Base-by-base conservation (phyloP, 2,888 invertebrate species). In the Podabrus alpinus region DNA sequence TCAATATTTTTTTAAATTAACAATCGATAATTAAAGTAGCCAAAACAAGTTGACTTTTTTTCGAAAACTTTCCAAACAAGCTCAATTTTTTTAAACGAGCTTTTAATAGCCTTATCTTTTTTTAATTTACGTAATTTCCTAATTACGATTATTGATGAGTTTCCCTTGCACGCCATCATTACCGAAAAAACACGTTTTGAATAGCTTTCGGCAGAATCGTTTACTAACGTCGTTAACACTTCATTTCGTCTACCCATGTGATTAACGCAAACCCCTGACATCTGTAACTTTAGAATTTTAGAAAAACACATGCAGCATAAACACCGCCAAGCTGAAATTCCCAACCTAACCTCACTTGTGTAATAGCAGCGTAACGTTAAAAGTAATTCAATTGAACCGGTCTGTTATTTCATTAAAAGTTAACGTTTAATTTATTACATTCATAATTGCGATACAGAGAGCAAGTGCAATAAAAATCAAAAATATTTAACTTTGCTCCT, bases 11-110 rank as follows among this genome's bases (percentile, higher is more conserved):
- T 73, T 76, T 78, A 66, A 69, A 70, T 71, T 80, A 80, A 81
- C 80, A 80, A 81, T 80, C 79, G 79, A 78, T 80, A 81, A 81
- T 81, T 81, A 81, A 71, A 71, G 45, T 45, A 45, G 45, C 45
- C 45, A 45, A 7, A 45, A 45, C 45, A 45, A 45, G n/a, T 13
- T n/a, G n/a, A n/a, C 45, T 45, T 45, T 45, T 45, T 45, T 45
- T 9, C 1, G 7, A n/a, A 45, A 45, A 45, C 45, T 45, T 45
- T 45, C n/a, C n/a, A n/a, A 45, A 45, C 45, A 45, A 45, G 45
- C n/a, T 45, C 45, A 13, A 45, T n/a, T 45, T 45, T 29, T 45
- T 45, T 45, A 45, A 45, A 45, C 45, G 45, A 45, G 2, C 45
- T 4, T 45, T 45, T 45, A 45, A 45, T n/a, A n/a, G n/a, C 2